Base-by-base conservation (phyloP, 2,888 invertebrate genomes). In the Cephus spinipes region DNA sequence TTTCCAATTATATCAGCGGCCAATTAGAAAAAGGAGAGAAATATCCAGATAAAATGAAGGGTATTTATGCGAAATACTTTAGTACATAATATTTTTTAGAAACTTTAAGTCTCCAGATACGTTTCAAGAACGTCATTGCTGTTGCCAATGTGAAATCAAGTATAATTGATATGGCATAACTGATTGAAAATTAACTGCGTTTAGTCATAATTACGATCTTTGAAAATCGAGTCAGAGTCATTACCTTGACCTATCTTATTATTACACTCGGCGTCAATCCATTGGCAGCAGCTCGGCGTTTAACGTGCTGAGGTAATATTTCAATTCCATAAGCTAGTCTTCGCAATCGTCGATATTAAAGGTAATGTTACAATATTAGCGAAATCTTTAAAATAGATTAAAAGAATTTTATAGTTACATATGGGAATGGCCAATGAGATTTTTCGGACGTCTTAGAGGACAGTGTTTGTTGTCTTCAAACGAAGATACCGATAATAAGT, bases 261-360 rank as follows among this genome's bases (percentile, higher is more conserved):
- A 15, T 15, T 30, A 30, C 30, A 71, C 12, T 33, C 15, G 11
- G 23, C 33, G 3, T 15, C 71, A 71, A 33, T 71, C 3, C 31
- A 71, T 71, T 33, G 71, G 71, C 15, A 30, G 31, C 71, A 33
- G 33, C 33, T n/a, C 23, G 23, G 15, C 31, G 71, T 30, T 71
- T 32, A 15, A 32, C 15, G 33, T 71, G 33, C 12, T 30, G 15
- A 71, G 30, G 11, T 71, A 33, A 32, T 33, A 33, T 32, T 30
- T 71, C 11, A 71, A 71, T 71, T 71, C 33, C 71, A 71, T 71
- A 33, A 71, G 33, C 31, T 71, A 32, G 31, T 71, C 71, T 71
- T 71, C 33, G 31, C 31, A 71, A 23, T 55, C 55, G 55, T 55
- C 55, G 55, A 55, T 55, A 55, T 23, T 55, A 55, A 23, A 55